A percentile compares a stretch with the other conserved stretches of the same genome.
These are phyloP conservation scores for Ptychadena robeensis DNA, from an alignment of 2,797 vertebrate species.

Conservation along the genomic window DNA sequence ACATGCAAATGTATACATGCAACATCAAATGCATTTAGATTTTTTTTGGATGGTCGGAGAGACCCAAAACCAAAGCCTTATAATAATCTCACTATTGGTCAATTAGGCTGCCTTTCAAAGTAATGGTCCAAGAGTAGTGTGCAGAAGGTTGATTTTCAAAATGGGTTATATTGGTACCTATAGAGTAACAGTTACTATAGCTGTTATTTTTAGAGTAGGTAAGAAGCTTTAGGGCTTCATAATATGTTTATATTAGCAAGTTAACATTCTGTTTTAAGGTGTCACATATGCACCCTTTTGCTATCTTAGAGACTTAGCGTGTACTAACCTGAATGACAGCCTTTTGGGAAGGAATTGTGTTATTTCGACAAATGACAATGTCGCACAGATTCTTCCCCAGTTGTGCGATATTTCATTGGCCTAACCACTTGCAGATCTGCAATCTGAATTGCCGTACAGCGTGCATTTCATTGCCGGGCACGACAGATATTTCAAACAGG, in stretches of 20 bases:
- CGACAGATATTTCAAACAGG: constrained; percentile 67
- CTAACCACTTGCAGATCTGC: constrained; percentile 69
- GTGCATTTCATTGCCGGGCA: constrained; percentile 69
- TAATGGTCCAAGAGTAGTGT: too few species aligned
- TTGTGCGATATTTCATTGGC: constrained; percentile 29
- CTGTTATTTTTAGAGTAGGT: too few species aligned
- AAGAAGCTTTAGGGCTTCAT: not conserved
- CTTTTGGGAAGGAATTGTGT: constrained; percentile 72
- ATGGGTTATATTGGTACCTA: too few species aligned
- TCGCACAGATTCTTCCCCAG: constrained; percentile 71
- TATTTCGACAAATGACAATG: constrained; percentile 73
- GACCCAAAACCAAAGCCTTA: too few species aligned
- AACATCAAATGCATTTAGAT: too few species aligned
- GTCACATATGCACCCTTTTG: not conserved
- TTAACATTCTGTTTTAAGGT: not conserved
- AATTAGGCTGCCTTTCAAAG: too few species aligned
- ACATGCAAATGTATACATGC: too few species aligned
- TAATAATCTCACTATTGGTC: too few species aligned
- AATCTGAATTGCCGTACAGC: constrained; percentile 63
- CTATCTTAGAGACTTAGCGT: constrained; percentile 65
- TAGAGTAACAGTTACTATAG: too few species aligned
- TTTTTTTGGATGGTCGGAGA: too few species aligned
- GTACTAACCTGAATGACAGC: constrained; percentile 70
- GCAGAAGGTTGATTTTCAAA: too few species aligned
- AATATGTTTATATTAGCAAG: not conserved